Evolutionary conservation across 2,113 vertebrate genomes (phyloP).

Genomic region (Phaethornis superciliosus): DNA sequence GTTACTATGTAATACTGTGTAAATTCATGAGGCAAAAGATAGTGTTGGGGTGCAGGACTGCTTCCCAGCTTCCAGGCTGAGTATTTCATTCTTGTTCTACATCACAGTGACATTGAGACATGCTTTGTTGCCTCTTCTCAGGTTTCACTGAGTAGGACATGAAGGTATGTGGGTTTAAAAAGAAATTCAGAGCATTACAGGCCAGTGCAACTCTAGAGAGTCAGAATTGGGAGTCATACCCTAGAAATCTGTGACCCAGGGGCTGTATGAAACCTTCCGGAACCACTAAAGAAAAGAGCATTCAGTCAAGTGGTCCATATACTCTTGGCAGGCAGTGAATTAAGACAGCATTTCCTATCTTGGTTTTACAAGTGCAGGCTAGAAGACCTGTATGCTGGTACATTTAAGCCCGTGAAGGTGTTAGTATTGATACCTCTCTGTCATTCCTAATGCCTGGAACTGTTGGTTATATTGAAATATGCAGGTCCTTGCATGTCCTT

Average conservation of each 20-base stretch:
- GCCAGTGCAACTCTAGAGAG: accelerated
- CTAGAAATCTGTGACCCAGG: accelerated
- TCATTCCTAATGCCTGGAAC: neutral
- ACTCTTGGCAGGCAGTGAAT: accelerated
- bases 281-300: too few relatives aligned
- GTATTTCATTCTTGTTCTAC: accelerated
- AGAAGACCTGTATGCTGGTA: neutral
- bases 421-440: neutral
- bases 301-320: accelerated
- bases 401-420: neutral
- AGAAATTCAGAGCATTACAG: neutral
- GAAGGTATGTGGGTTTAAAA: too few relatives aligned
- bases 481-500: neutral
- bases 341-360: neutral
- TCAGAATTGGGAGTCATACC: neutral
- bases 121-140: too few relatives aligned
- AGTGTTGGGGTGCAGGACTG: neutral
- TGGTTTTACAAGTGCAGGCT: neutral
- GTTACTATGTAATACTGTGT: neutral
- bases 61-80: neutral
- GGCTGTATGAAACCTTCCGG: neutral
- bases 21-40: neutral
- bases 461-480: neutral
- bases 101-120: accelerated
- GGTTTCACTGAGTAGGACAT: neutral